Evolutionary conservation across 2,797 vertebrate species (phyloP).

Genomic region (Myioborus melanocephalus): DNA sequence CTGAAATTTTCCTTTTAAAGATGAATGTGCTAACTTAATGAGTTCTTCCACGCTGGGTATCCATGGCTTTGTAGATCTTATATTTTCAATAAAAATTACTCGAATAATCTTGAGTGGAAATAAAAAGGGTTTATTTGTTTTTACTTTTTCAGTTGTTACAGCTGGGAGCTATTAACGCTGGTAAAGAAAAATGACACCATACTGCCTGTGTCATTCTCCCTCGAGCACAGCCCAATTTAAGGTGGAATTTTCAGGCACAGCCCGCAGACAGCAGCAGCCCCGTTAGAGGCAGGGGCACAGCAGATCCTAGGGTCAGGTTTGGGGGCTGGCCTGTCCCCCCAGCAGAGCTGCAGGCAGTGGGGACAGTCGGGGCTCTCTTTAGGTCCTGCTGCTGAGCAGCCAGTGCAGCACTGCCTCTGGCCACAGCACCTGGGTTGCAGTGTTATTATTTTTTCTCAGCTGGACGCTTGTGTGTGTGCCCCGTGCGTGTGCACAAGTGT

Average conservation of each 20-base stretch:
- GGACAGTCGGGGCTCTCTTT: background rate
- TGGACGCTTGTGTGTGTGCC: background rate
- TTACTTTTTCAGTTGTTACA: slow-evolving; percentile 41
- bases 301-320: background rate
- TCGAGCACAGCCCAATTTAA: background rate
- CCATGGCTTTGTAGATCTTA: slow-evolving; percentile 75
- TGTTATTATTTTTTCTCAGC: background rate
- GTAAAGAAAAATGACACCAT: background rate
- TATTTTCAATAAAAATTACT: slow-evolving; percentile 76
- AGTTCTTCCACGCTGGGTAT: slow-evolving; percentile 73
- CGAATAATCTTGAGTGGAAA: slow-evolving; percentile 70
- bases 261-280: background rate
- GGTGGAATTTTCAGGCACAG: background rate
- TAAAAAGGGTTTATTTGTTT: slow-evolving; percentile 62
- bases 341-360: background rate
- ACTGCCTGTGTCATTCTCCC: background rate
- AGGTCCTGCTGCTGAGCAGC: background rate
- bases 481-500: accelerated
- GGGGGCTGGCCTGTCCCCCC: background rate
- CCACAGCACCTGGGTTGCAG: background rate
- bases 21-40: slow-evolving; percentile 68
- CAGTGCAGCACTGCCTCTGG: background rate
- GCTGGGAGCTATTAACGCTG: background rate
- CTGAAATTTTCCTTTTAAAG: slow-evolving; percentile 68
- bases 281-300: background rate